Conservation (phyloP, 2,113 vertebrate genomes). For the Pungitius pungitius region DNA sequence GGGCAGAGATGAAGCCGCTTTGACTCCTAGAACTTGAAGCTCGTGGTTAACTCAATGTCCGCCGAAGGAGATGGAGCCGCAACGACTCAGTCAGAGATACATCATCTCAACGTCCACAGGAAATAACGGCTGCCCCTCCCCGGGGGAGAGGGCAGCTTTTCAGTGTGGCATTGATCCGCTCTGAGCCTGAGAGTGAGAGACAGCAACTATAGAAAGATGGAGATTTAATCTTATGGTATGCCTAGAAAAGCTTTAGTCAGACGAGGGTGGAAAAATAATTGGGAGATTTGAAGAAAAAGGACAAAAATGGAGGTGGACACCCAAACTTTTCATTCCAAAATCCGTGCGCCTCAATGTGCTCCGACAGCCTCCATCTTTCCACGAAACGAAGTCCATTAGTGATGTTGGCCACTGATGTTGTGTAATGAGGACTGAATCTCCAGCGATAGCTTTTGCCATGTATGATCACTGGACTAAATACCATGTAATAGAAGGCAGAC, state of each 20-base stretch:
- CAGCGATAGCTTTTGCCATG: not conserved
- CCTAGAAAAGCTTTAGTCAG: slow-evolving; percentile 21
- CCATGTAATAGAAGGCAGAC: not conserved
- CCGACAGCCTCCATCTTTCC: not conserved
- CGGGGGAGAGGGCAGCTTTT: slow-evolving; percentile 2
- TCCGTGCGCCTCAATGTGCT: not conserved
- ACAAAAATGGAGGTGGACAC: too few relatives aligned
- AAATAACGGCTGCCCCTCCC: not conserved
- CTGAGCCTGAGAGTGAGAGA: slow-evolving; percentile 7
- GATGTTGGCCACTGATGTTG: not conserved
- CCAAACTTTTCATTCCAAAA: too few relatives aligned
- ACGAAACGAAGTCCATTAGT: not conserved
- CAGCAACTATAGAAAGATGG: not conserved
- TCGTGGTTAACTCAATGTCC: too few relatives aligned
- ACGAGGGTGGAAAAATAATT: slow-evolving; percentile 3
- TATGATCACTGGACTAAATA: not conserved
- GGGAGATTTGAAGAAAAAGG: slow-evolving; percentile 7
- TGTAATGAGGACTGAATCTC: not conserved
- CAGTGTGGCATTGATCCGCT: slow-evolving; percentile 8
- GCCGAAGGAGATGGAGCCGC: slow-evolving; percentile 21
- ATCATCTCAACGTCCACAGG: slow-evolving; percentile 25
- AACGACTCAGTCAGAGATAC: slow-evolving; percentile 9
- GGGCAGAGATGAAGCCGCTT: too few relatives aligned
- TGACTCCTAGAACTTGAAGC: too few relatives aligned
- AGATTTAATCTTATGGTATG: slow-evolving; percentile 12